Evolutionary conservation across 2,797 vertebrate genomes (phyloP).

Genomic region (Taenioides sp.): DNA sequence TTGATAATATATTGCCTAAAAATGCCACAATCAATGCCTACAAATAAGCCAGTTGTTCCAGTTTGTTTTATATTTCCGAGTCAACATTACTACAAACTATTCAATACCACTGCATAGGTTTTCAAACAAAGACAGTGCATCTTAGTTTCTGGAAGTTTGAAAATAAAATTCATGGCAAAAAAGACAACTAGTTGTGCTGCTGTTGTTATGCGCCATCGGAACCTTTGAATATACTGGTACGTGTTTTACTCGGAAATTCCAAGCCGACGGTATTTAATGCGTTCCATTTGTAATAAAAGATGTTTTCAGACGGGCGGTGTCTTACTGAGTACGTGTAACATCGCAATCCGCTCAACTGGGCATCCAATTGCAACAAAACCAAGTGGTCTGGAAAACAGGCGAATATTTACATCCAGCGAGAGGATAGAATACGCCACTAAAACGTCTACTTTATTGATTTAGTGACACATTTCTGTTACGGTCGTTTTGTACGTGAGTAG

Average conservation of each 20-base stretch:
- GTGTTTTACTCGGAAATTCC: conserved; percentile 44
- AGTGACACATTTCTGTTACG: not conserved
- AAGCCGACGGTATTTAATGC: conserved; percentile 5
- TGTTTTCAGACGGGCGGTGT: conserved; percentile 27
- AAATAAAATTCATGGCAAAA: not conserved
- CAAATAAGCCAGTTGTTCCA: no score
- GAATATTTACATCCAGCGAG: conserved; percentile 1
- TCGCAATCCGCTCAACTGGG: rapidly evolving
- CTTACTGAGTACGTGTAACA: not conserved
- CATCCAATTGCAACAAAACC: not conserved
- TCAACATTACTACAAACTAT: no score
- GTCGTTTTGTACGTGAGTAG: not conserved
- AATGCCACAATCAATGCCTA: no score
- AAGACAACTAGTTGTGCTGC: not conserved
- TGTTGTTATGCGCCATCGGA: conserved; percentile 1
- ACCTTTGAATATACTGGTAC: not conserved
- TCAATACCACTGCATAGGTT: not conserved
- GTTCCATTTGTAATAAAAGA: rapidly evolving
- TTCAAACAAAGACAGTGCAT: not conserved
- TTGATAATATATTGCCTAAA: no score
- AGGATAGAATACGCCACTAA: not conserved
- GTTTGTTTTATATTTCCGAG: no score
- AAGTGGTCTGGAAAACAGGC: not conserved
- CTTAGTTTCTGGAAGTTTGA: not conserved
- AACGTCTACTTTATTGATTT: not conserved